Conservation (phyloP, 2,113 vertebrate genomes). For the Paramisgurnus dabryanus region DNA sequence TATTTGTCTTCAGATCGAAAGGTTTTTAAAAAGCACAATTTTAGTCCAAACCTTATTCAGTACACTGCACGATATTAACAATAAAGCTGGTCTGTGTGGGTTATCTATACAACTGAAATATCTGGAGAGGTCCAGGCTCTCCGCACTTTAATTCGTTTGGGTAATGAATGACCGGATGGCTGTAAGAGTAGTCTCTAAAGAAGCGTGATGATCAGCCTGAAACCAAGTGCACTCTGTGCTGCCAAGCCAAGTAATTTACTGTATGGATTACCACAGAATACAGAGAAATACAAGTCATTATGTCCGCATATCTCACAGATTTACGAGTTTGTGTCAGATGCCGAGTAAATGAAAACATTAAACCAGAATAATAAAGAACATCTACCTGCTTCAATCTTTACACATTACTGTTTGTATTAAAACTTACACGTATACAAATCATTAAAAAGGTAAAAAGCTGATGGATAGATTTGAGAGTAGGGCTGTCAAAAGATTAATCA, state of each 20-base stretch:
- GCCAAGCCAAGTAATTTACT: slow-evolving; percentile 44
- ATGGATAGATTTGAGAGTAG: too few species aligned
- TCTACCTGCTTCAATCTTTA: slow-evolving; percentile 14
- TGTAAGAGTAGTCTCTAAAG: slow-evolving; percentile 28
- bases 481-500: too few species aligned
- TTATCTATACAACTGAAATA: slow-evolving; percentile 7
- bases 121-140: not conserved
- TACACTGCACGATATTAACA: not conserved
- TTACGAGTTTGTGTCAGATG: slow-evolving; percentile 47
- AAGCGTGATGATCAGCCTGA: slow-evolving; percentile 8
- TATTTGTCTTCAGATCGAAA: too few species aligned
- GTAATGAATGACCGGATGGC: slow-evolving; percentile 32
- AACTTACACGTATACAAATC: slow-evolving; percentile 9
- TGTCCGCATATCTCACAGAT: slow-evolving; percentile 36
- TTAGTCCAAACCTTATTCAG: too few species aligned
- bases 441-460: not conserved
- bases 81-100: not conserved
- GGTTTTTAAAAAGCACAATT: not conserved
- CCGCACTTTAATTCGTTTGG: not conserved
- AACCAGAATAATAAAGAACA: slow-evolving; percentile 18
- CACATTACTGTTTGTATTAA: not conserved
- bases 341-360: slow-evolving; percentile 34
- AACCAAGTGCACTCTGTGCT: not conserved
- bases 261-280: slow-evolving; percentile 18
- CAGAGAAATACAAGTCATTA: slow-evolving; percentile 42